phyloP scores from a whole-genome alignment of 2,797 vertebrate species.

The Oryzias sinensis region DNA sequence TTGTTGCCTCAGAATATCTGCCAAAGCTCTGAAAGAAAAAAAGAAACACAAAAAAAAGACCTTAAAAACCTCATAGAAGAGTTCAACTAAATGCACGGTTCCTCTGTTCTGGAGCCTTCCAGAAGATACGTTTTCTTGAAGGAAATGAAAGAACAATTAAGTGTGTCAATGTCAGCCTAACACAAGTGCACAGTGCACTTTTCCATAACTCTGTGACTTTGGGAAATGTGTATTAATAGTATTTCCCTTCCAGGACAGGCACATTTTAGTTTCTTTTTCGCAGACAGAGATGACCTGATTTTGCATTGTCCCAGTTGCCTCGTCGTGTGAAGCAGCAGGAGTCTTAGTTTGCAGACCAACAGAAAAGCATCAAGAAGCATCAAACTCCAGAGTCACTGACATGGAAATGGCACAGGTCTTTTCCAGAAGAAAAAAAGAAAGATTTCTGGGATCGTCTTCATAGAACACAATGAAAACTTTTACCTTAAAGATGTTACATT shows the following conservation, averaged over 20 bases:
- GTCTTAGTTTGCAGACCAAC: slow-evolving; percentile 12
- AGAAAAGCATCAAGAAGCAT: no score
- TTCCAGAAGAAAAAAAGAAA: no score
- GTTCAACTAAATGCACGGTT: background rate
- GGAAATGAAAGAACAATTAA: slow-evolving; percentile 65
- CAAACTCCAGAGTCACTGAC: no score
- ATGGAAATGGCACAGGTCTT: no score
- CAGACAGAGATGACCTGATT: slow-evolving; percentile 79
- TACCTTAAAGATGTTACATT: no score
- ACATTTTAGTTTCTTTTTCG: slow-evolving; percentile 67
- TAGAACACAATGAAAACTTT: no score
- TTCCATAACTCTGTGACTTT: slow-evolving; percentile 72
- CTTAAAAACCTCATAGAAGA: background rate
- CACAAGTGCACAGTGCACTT: slow-evolving; percentile 59
- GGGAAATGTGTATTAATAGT: slow-evolving; percentile 78
- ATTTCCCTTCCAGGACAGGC: slow-evolving; percentile 72
- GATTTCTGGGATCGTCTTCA: no score
- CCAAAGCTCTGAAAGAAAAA: slow-evolving; percentile 85
- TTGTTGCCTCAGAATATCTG: slow-evolving; percentile 95
- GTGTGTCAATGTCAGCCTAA: slow-evolving; percentile 78
- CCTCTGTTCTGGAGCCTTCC: background rate
- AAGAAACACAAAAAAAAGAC: slow-evolving; percentile 3
- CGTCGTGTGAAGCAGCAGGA: slow-evolving; percentile 32
- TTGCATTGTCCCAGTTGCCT: slow-evolving; percentile 69
- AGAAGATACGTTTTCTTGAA: slow-evolving; percentile 34